Conservation (phyloP, 2,113 vertebrate genomes). For the Amblyopsis rosae region DNA sequence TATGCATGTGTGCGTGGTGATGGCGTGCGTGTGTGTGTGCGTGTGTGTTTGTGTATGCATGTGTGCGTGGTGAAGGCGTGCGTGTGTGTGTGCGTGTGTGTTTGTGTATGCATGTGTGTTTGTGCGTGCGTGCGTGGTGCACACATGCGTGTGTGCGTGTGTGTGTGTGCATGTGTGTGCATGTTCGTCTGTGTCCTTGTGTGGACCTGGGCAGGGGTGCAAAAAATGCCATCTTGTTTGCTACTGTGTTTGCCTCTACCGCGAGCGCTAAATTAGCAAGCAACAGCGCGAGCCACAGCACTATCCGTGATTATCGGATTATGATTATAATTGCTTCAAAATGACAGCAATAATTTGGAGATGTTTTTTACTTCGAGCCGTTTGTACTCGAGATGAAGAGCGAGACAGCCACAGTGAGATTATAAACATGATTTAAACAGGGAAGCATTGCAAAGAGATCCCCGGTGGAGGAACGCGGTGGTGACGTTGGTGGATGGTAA, state of each 20-base stretch:
- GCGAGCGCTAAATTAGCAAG: too few species aligned
- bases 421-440: background rate
- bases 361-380: background rate
- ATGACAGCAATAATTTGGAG: background rate
- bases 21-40: background rate
- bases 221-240: background rate
- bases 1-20: background rate
- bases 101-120: background rate
- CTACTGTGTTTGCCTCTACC: too few species aligned
- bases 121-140: too few species aligned
- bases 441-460: background rate
- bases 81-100: background rate
- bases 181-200: slow-evolving; percentile 19
- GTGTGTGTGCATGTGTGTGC: slow-evolving; percentile 9
- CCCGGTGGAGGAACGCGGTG: slow-evolving; percentile 6
- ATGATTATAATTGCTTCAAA: slow-evolving; percentile 9
- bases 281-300: background rate
- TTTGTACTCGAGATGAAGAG: background rate
- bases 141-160: background rate
- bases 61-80: background rate
- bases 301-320: slow-evolving; percentile 3
- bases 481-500: slow-evolving; percentile 36
- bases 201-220: slow-evolving; percentile 8
- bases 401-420: too few species aligned
- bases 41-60: background rate